Conservation (phyloP, 2,888 invertebrate species). For the Drosophila fungiperda region DNA sequence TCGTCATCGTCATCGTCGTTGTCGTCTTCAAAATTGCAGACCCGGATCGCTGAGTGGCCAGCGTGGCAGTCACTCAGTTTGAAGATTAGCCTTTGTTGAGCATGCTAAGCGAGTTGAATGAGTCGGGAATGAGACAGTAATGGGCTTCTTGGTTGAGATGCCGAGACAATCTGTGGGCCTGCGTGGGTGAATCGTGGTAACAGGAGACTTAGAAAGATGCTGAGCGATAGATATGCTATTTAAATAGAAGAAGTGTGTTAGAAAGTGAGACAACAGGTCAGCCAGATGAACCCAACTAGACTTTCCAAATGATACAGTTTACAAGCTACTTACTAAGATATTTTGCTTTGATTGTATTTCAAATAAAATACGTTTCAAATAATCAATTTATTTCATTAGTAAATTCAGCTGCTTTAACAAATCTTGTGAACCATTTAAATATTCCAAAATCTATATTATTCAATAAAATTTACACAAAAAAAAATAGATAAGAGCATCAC, state of each 20-base stretch:
- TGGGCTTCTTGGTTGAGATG: slow-evolving; percentile 81
- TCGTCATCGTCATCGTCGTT: slow-evolving; percentile 20
- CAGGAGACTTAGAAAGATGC: slow-evolving; percentile 49
- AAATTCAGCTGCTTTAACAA: neutral
- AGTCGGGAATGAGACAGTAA: slow-evolving; percentile 83
- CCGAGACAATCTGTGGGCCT: slow-evolving; percentile 54
- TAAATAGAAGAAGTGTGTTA: slow-evolving; percentile 31
- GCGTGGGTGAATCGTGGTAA: slow-evolving; percentile 69
- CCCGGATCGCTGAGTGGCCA: slow-evolving; percentile 29
- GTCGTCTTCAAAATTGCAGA: slow-evolving; percentile 16
- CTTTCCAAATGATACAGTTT: slow-evolving; percentile 3
- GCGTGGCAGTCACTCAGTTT: slow-evolving; percentile 58
- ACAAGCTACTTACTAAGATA: slow-evolving; percentile 17
- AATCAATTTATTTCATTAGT: neutral
- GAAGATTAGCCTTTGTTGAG: slow-evolving; percentile 68
- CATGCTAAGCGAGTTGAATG: slow-evolving; percentile 80
- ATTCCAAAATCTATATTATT: neutral
- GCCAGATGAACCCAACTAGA: slow-evolving; percentile 20
- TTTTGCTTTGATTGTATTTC: slow-evolving; percentile 6
- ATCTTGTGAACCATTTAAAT: slow-evolving; percentile 4
- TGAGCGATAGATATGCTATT: slow-evolving; percentile 23
- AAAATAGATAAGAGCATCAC: slow-evolving; percentile 51
- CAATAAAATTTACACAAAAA: neutral
- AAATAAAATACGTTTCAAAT: neutral
- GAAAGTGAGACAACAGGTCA: slow-evolving; percentile 44